phyloP scores from a whole-genome alignment of 2,888 invertebrate species.

The Drosophila meridiana region DNA sequence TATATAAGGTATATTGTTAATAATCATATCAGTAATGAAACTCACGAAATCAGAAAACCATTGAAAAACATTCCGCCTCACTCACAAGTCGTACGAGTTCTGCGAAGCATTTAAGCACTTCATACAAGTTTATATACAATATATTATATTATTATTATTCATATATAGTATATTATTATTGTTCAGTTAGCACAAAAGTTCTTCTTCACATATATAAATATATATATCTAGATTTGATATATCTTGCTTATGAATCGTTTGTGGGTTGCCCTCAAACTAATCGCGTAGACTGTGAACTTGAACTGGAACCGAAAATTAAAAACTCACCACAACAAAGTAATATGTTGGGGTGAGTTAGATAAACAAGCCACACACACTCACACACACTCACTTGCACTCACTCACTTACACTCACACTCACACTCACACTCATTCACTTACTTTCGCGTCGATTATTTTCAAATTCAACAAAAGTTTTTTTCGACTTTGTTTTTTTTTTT shows the following conservation, averaged over 20 bases:
- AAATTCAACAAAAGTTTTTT: constrained; percentile 43
- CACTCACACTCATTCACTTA: background rate
- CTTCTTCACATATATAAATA: background rate
- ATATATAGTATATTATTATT: background rate
- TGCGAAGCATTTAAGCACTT: constrained; percentile 11
- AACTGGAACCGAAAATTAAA: constrained; percentile 33
- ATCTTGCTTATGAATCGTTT: constrained; percentile 10
- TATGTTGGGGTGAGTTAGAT: constrained; percentile 50
- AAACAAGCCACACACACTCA: constrained; percentile 29
- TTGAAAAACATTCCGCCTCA: constrained; percentile 17
- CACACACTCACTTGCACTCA: background rate
- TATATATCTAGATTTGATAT: background rate
- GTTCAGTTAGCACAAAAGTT: constrained; percentile 8
- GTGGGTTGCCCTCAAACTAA: constrained; percentile 36
- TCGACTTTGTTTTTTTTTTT: constrained; percentile 14
- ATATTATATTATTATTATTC: background rate
- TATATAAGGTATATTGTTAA: background rate
- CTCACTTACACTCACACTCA: background rate
- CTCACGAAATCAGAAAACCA: constrained; percentile 17
- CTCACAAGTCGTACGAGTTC: constrained; percentile 13
- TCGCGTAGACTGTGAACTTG: constrained; percentile 35
- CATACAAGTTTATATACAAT: background rate
- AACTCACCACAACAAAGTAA: constrained; percentile 46
- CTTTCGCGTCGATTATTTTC: constrained; percentile 39
- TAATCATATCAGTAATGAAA: constrained; percentile 14